Base-by-base conservation (phyloP, 2,113 vertebrate genomes). In the Phalacrocorax pelagicus region DNA sequence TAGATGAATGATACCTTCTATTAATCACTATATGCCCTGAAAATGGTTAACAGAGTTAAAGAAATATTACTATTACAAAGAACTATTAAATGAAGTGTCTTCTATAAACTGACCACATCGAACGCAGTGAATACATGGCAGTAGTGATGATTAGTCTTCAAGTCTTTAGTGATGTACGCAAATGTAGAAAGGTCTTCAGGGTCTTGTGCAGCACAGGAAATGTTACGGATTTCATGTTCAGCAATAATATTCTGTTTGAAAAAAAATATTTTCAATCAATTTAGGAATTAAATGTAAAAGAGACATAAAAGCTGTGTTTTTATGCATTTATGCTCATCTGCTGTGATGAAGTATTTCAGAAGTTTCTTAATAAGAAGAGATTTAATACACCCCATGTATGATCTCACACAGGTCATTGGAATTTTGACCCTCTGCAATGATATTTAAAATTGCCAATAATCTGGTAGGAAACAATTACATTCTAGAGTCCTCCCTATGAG, bases 121-220 rank as follows among this genome's bases (percentile, higher is more conserved):
- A 99, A 99, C 8, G 99, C 99, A 84, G 99, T 99, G 98, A 99
- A 99, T 95, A 99, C 99, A 12, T 99, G 99, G 98, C 99, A 99
- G 98, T 99, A 99, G 97, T 99, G 99, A 98, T 99, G 99, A 97
- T 99, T 99, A 93, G 99, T 99, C 98, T 99, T 99, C 98, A 99
- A 98, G 98, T 99, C 99, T 98, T 99, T 99, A 95, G 99, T 99
- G 98, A 99, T 99, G 97, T 99, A 99, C 27, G 99, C 99, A 95
- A 99, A 99, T 0, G 99, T 99, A 23, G 99, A 99, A 96, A 99
- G 99, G 96, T 99, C 99, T 94, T 99, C 99, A 7, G 99, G 99
- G 97, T 99, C 99, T 98, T 99, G 99, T 94, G 99, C 99, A 32
- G 99, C 99, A 93, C 99, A 99, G 42, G 99, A 99, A 98, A 99